phyloP scores from a whole-genome alignment of 2,113 vertebrate species.

The Pygoscelis adeliae region DNA sequence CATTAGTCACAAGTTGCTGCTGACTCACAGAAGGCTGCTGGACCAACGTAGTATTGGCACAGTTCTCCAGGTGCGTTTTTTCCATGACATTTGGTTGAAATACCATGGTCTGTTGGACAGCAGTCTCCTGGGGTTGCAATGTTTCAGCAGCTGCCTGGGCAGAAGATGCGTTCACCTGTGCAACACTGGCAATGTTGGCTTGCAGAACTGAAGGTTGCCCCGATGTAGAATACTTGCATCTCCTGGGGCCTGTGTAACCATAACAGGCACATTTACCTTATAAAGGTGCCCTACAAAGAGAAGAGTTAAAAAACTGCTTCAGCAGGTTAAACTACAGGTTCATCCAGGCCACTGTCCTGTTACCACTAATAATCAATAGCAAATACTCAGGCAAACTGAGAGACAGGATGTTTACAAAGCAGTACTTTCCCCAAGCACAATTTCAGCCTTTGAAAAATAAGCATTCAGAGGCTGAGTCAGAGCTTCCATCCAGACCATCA shows the following conservation, averaged over 20 bases:
- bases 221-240: slow-evolving; percentile 71
- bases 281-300: slow-evolving; percentile 86
- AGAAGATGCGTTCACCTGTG: slow-evolving; percentile 31
- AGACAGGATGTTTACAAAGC: not conserved
- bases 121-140: slow-evolving; percentile 1
- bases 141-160: slow-evolving; percentile 36
- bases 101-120: not conserved
- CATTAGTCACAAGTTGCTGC: not conserved
- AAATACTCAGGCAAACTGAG: not conserved
- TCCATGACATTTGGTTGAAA: not conserved
- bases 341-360: not conserved
- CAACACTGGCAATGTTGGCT: not conserved
- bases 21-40: slow-evolving; percentile 34
- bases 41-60: not conserved
- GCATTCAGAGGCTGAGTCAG: not conserved
- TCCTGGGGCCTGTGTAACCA: slow-evolving; percentile 86
- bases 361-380: not conserved
- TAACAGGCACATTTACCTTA: slow-evolving; percentile 90
- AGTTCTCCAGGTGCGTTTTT: not conserved
- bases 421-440: not conserved
- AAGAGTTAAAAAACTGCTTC: not conserved
- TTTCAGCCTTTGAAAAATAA: not conserved
- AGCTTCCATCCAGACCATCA: not conserved
- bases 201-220: slow-evolving; percentile 61
- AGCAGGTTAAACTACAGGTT: not conserved